phyloP scores from a whole-genome alignment of 2,113 vertebrate genomes.

The Hemibagrus wyckioides region DNA sequence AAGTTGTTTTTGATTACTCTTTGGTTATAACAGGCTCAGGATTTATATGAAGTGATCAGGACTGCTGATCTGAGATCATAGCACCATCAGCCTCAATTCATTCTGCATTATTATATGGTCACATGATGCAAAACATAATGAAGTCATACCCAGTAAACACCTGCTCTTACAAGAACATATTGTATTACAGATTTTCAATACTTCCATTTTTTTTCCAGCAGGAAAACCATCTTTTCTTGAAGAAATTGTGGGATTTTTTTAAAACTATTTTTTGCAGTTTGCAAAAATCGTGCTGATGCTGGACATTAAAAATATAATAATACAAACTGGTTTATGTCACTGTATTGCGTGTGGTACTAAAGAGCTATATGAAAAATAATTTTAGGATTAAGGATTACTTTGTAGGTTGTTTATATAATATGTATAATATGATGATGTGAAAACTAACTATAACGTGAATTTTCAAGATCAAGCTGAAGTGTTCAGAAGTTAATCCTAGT shows the following conservation, averaged over 20 bases:
- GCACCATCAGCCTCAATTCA: neutral
- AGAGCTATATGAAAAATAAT: neutral
- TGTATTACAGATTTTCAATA: neutral
- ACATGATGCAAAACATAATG: neutral
- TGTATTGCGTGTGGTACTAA: neutral
- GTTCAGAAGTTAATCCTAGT: neutral
- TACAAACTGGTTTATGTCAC: neutral
- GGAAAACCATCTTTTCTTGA: neutral
- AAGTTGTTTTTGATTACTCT: conserved; percentile 24
- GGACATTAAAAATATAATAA: neutral
- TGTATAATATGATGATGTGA: too few species aligned
- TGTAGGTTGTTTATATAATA: neutral
- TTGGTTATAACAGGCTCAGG: neutral
- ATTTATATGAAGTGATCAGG: neutral
- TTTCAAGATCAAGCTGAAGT: neutral
- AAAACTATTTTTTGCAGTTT: neutral
- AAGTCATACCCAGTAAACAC: neutral
- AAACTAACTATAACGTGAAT: too few species aligned
- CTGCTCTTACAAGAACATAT: neutral
- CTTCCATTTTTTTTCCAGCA: neutral
- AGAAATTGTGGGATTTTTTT: neutral
- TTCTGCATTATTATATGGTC: neutral
- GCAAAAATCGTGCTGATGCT: neutral
- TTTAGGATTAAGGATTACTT: neutral
- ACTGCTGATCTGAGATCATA: neutral